A percentile compares a stretch with the other conserved stretches of the same genome.
phyloP scores from a whole-genome alignment of 2,113 vertebrate species.

The Urocolius indicus region DNA sequence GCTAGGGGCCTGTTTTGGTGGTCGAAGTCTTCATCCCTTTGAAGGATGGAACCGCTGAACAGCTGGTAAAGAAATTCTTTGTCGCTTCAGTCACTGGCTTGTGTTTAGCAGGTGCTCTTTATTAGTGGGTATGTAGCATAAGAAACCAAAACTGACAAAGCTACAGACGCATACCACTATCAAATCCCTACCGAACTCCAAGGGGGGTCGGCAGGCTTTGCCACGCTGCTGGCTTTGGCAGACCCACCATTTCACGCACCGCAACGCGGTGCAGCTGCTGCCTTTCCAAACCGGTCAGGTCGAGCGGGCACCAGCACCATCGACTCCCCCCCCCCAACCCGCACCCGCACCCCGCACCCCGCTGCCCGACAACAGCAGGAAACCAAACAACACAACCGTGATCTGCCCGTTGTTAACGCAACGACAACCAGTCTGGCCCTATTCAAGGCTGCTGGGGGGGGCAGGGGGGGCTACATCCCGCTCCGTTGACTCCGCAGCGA shows the following conservation, averaged over 20 bases:
- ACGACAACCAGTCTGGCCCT: no score
- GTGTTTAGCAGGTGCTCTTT: background rate
- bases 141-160: background rate
- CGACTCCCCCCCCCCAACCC: rapidly evolving
- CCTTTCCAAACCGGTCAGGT: no score
- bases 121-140: rapidly evolving
- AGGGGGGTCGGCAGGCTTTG: background rate
- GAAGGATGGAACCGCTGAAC: background rate
- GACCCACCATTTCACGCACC: background rate
- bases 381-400: background rate
- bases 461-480: rapidly evolving
- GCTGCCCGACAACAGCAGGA: rapidly evolving
- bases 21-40: background rate
- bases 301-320: rapidly evolving
- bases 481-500: rapidly evolving
- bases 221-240: background rate
- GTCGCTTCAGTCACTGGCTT: background rate
- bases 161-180: rapidly evolving
- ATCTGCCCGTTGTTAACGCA: background rate
- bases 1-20: background rate
- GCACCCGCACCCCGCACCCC: no score
- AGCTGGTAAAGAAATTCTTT: background rate
- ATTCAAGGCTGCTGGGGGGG: background rate
- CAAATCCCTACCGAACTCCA: background rate
- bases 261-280: background rate